A percentile compares a stretch with the other conserved stretches of the same genome.
Conservation (phyloP, 2,888 invertebrate species). For the Eristalis intricaria region DNA sequence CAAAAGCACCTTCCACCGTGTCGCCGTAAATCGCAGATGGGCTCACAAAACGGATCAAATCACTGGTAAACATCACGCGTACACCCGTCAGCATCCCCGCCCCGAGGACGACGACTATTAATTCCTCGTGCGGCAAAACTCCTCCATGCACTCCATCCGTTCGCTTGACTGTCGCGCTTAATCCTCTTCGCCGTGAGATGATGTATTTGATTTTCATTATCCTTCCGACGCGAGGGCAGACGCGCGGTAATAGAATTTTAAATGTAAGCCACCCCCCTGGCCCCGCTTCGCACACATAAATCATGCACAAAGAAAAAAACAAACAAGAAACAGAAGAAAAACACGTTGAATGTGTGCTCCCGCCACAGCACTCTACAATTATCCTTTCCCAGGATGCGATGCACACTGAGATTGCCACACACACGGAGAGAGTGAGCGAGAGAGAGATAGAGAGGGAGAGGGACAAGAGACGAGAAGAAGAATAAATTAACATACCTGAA, state of each 20-base stretch:
- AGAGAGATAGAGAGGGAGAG: background rate
- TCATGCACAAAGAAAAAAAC: background rate
- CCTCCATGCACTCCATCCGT: background rate
- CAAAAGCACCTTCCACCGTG: background rate
- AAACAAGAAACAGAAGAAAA: background rate
- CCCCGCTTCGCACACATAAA: background rate
- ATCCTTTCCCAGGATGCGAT: slow-evolving; percentile 30
- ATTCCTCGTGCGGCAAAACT: background rate
- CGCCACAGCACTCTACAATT: slow-evolving; percentile 14
- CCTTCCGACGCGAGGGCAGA: background rate
- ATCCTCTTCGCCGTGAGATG: slow-evolving; percentile 10
- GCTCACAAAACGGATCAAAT: background rate
- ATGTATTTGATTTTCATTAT: slow-evolving; percentile 60
- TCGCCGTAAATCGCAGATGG: background rate
- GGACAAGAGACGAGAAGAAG: background rate
- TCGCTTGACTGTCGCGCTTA: slow-evolving; percentile 1
- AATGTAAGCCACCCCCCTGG: slow-evolving; percentile 25
- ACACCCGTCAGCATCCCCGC: background rate
- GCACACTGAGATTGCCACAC: background rate
- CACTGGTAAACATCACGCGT: background rate
- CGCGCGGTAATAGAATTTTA: slow-evolving; percentile 47
- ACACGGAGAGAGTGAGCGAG: background rate
- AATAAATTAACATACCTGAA: slow-evolving; percentile 86
- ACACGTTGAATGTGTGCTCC: slow-evolving; percentile 3
- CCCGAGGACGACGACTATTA: background rate